A percentile compares a stretch with the other conserved stretches of the same genome.
Conservation (phyloP, 1,140 invertebrate species). For the Vanessa tameamea region DNA sequence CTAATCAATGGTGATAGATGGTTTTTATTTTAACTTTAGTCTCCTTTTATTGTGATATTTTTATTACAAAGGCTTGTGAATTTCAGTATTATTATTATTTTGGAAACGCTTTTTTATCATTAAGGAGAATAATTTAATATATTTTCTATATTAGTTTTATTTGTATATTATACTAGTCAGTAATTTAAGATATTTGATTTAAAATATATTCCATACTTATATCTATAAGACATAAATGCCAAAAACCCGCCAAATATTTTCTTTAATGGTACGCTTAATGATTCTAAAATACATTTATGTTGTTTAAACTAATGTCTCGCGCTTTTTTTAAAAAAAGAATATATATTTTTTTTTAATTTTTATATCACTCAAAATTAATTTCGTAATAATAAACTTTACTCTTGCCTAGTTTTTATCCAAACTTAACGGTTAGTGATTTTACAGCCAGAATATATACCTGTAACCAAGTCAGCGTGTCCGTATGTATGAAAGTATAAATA, state of each 20-base stretch:
- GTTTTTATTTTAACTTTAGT: neutral
- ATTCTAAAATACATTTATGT: neutral
- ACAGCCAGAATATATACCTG: constrained; percentile 30
- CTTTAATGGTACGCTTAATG: neutral
- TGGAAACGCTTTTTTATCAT: constrained; percentile 4
- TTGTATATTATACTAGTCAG: constrained; percentile 1
- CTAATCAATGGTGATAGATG: neutral
- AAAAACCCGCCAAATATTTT: neutral
- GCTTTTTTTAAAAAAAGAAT: neutral
- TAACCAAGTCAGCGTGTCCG: constrained; percentile 26
- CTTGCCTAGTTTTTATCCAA: constrained; percentile 23
- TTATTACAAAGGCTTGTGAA: constrained; percentile 6
- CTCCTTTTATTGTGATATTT: constrained; percentile 7
- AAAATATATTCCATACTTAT: constrained; percentile 1
- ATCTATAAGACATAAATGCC: neutral
- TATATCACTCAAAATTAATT: neutral
- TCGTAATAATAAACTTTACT: neutral
- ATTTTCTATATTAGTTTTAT: constrained; percentile 6
- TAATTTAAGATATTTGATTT: constrained; percentile 12
- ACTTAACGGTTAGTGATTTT: constrained; percentile 40
- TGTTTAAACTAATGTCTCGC: neutral
- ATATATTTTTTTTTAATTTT: neutral
- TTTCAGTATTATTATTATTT: neutral
- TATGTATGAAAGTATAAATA: constrained; percentile 28
- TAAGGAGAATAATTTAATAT: constrained; percentile 2